Evolutionary conservation across 1,140 invertebrate species (phyloP), one percentile per base, ranked within the genome.

Genomic region (Leptopilina boulardi): DNA sequence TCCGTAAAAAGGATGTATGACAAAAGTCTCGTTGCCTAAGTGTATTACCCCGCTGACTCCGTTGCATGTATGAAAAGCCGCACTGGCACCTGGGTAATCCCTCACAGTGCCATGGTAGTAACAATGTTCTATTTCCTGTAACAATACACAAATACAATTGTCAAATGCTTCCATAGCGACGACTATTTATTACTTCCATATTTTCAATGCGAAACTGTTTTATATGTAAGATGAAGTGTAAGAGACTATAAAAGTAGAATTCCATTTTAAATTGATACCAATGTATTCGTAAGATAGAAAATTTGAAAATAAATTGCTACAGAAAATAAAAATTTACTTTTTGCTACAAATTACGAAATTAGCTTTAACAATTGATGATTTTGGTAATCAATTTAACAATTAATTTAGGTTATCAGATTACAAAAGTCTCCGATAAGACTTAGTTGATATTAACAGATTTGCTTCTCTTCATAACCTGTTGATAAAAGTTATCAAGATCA

Each of bases 11-110:
- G 98, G 97, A 92, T 98, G 97, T 84, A 99, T 98, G 83, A 99
- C 96, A 91, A 98, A 99, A 15, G 98, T 99, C 91, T 98, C 97
- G 92, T 98, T 98, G 86, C 97, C 97, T 84, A 98, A 95, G 91
- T 99, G 97, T 84, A 99, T 98, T 83, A 99, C 96, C 18, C 98
- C 98, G 83, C 97, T 98, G 76, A 99, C 96, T 56, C 98, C 98
- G 90, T 98, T 98, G 92, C 98, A 99, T 13, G 98, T 99, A 89
- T 98, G 96, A 91, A 99, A 98, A 80, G 98, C 98, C 44, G 97
- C 98, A 79, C 95, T 96, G n/a, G 97, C 98, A 79, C 97, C 97
- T 11, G 97, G 97, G 91, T 98, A 97, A 91, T 98, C 97, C 89
- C 97, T 97, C 21, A 99, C 96, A 4, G 95, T 97, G 70, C 97